These are phyloP conservation scores for Acanthosepion lycidas DNA, from an alignment of 2,888 invertebrate species.

Conservation along the genomic window DNA sequence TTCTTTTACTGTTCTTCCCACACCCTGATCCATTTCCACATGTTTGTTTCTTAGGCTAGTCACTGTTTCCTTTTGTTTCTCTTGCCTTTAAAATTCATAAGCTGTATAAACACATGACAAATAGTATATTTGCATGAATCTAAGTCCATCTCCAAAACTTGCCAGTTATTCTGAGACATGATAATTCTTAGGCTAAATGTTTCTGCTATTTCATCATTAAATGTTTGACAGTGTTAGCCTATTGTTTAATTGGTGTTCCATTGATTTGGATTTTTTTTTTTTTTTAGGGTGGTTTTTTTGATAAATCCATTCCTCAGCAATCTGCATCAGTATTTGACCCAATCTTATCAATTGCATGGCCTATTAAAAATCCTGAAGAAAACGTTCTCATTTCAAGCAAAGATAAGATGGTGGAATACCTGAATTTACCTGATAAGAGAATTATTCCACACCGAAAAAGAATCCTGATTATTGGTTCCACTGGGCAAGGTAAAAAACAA, in stretches of 20 bases:
- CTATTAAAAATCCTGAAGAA: slow-evolving; percentile 39
- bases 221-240: background rate
- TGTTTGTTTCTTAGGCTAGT: too few species aligned
- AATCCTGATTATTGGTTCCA: slow-evolving; percentile 50
- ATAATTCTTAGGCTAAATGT: too few species aligned
- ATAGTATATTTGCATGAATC: too few species aligned
- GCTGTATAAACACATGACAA: too few species aligned
- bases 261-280: slow-evolving; percentile 22
- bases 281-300: slow-evolving; percentile 50
- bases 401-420: background rate
- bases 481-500: slow-evolving; percentile 50
- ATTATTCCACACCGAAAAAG: slow-evolving; percentile 48
- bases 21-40: too few species aligned
- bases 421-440: background rate
- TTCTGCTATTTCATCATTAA: background rate
- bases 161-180: too few species aligned
- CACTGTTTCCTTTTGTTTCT: too few species aligned
- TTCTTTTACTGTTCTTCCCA: too few species aligned
- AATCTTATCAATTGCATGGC: slow-evolving; percentile 51
- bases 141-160: too few species aligned
- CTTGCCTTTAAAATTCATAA: background rate
- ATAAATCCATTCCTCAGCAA: slow-evolving; percentile 35
- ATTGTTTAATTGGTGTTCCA: background rate
- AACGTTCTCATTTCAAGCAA: slow-evolving; percentile 50
- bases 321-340: slow-evolving; percentile 49